These are phyloP conservation scores for Montipora capricornis DNA, from an alignment of 64 coral and sea anemone species.

Conservation along the genomic window DNA sequence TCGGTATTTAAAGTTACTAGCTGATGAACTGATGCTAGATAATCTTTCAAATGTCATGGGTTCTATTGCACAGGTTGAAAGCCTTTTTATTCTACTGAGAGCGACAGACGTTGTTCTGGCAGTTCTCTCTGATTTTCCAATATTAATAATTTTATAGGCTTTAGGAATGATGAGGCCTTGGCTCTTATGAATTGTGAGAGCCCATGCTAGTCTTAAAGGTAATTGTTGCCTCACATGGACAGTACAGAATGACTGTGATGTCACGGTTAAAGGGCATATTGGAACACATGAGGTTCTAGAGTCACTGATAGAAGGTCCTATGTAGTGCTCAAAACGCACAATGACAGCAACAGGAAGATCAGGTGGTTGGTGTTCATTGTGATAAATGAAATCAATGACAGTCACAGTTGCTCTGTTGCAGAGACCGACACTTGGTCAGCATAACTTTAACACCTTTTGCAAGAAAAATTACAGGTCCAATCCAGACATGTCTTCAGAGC, in stretches of 20 bases:
- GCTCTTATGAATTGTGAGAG: slow-evolving; percentile 45
- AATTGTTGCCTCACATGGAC: neutral
- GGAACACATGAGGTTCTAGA: neutral
- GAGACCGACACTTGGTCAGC: slow-evolving; percentile 18
- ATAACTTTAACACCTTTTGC: slow-evolving; percentile 9
- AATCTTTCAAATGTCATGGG: slow-evolving; percentile 42
- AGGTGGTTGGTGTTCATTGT: neutral
- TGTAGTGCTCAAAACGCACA: slow-evolving; percentile 5
- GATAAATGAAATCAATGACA: neutral
- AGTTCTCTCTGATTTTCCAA: slow-evolving; percentile 50
- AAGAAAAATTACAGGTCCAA: slow-evolving; percentile 10
- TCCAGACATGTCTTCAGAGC: slow-evolving; percentile 29
- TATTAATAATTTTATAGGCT: slow-evolving; percentile 29
- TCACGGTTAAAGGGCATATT: neutral
- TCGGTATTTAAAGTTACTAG: slow-evolving; percentile 28
- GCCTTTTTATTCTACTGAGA: slow-evolving; percentile 18
- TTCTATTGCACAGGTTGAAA: slow-evolving; percentile 24
- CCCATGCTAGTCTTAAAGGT: neutral
- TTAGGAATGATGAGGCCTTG: slow-evolving; percentile 35
- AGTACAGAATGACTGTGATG: neutral
- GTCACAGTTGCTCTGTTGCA: slow-evolving; percentile 31
- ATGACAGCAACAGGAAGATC: slow-evolving; percentile 32
- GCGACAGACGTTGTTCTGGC: slow-evolving; percentile 8
- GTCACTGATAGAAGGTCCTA: slow-evolving; percentile 7
- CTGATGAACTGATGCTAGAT: slow-evolving; percentile 19